Evolutionary conservation across 2,888 invertebrate species (phyloP), one percentile per base, ranked within the genome.

Genomic region (Sinotaia quadrata): DNA sequence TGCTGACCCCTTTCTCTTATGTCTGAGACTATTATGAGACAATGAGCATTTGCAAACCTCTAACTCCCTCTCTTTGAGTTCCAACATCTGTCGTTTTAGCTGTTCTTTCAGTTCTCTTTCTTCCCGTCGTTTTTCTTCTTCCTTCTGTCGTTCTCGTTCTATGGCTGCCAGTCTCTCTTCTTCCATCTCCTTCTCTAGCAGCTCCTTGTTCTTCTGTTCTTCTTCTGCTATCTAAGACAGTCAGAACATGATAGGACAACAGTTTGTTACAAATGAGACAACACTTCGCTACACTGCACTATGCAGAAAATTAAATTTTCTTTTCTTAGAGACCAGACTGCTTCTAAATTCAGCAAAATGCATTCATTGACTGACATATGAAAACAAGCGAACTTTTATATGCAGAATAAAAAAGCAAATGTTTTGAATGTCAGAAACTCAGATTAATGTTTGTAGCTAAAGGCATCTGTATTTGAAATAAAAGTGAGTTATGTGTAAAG

Each of bases 31-130:
- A 41, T 12, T 41, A 10, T 41, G 8, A 41, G 18, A 41, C 10
- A 10, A 41, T 10, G 41, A 12, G 41, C 41, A 7, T 4, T 2
- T 8, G 21, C 75, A 68, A 66, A 86, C 86, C 81, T 87, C 86
- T 51, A 65, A 72, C 68, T 87, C 87, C 58, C 84, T 80, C n/a
- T 79, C 75, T 63, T 78, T 82, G 15, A 87, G 74, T 66, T 87
- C 87, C 18, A 72, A 60, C 82, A 87, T 85, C 69, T 87, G 87
- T 54, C 81, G 74, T 66, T 80, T 78, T 52, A 87, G 74, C 34
- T 81, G 75, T 21, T 79, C 72, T 67, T 81, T 82, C 63, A 83
- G 74, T 52, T 76, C 69, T 47, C 73, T 78, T 67, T 82, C 83
- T 36, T 84, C 78, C 49, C 75, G 69, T 4, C 81, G 72, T 67